phyloP scores from a whole-genome alignment of 1,140 invertebrate genomes.

The Alviniconcha marisindica region DNA sequence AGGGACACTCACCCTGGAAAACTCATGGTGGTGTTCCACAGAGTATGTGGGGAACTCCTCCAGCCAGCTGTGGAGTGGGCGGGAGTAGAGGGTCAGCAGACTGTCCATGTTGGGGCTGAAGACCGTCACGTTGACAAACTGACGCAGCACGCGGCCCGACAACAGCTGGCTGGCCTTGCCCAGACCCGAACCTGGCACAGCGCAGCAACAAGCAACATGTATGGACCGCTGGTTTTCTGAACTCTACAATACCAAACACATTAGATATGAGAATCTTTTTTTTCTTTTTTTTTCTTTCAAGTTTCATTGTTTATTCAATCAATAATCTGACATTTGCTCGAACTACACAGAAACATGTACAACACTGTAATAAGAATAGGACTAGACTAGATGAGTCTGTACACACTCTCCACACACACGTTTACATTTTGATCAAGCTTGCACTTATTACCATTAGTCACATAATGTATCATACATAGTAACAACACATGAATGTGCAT shows the following conservation, averaged over 20 bases:
- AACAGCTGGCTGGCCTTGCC: slow-evolving; percentile 66
- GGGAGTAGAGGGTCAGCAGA: slow-evolving; percentile 65
- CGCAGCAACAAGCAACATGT: no score
- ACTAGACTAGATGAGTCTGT: no score
- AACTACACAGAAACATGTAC: neutral
- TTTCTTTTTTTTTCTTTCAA: no score
- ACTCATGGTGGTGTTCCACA: slow-evolving; percentile 73
- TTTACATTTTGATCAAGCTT: no score
- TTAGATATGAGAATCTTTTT: no score
- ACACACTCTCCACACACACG: no score
- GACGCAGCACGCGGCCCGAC: slow-evolving; percentile 67
- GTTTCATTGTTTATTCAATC: no score
- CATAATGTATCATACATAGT: neutral
- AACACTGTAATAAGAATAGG: neutral
- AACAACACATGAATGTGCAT: neutral
- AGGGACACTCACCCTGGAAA: slow-evolving; percentile 65
- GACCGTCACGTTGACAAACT: slow-evolving; percentile 71
- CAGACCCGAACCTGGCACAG: slow-evolving; percentile 72
- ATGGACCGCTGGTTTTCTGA: no score
- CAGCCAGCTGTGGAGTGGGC: slow-evolving; percentile 71
- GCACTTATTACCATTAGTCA: no score
- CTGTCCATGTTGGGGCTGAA: slow-evolving; percentile 61
- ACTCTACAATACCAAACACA: no score
- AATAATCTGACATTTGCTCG: no score
- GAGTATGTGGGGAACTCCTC: slow-evolving; percentile 75